Evolutionary conservation across 2,113 vertebrate genomes (phyloP).

Genomic region (Pseudonaja textilis): DNA sequence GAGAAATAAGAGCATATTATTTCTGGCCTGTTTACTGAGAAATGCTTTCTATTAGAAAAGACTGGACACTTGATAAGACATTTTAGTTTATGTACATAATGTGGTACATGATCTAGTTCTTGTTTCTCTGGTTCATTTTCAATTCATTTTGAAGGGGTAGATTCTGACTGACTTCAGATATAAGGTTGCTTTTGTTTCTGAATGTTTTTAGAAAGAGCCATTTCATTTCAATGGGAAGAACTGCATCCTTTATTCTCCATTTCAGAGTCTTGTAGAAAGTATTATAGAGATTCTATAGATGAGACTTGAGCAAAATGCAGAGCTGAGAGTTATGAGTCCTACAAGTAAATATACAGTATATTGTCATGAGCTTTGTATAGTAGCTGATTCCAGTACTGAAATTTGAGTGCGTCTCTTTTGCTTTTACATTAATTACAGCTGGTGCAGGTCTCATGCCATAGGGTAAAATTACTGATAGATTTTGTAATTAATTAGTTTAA

Average conservation of each 20-base stretch:
- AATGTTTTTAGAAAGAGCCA: not conserved
- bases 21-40: not conserved
- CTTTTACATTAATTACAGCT: not conserved
- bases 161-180: not conserved
- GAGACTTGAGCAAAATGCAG: not conserved
- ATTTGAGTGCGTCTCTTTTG: not conserved
- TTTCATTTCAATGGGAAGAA: not conserved
- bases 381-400: not conserved
- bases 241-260: not conserved
- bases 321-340: not conserved
- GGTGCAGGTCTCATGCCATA: not conserved
- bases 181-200: not conserved
- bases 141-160: not conserved
- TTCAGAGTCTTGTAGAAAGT: not conserved
- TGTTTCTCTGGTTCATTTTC: not conserved
- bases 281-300: not conserved
- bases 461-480: not conserved
- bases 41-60: not conserved
- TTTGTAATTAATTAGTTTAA: not conserved
- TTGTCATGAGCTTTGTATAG: not conserved
- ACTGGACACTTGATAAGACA: not conserved
- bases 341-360: not conserved
- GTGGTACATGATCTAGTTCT: not conserved
- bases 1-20: not conserved
- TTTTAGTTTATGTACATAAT: not conserved